Percentiles rank a stretch among this genome's conserved stretches.
Conservation (phyloP, 2,113 vertebrate genomes). For the Hippolais icterina region DNA sequence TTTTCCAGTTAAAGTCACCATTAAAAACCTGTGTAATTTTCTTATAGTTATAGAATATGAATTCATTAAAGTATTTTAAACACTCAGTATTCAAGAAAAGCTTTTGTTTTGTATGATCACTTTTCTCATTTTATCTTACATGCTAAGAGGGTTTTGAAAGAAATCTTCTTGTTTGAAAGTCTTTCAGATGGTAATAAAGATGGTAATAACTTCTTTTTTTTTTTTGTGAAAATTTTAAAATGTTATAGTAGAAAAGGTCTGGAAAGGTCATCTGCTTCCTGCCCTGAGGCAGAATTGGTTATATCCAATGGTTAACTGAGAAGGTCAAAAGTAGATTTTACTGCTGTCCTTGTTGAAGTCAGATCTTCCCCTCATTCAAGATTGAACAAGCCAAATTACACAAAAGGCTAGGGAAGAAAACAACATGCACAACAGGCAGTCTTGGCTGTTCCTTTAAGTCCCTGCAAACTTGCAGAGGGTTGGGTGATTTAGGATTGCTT, state of each 20-base stretch:
- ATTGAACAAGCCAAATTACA: background rate
- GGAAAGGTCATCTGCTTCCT: background rate
- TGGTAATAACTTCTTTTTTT: background rate
- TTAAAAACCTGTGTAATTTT: background rate
- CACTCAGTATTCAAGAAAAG: background rate
- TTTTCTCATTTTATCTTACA: background rate
- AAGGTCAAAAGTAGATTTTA: constrained; percentile 8
- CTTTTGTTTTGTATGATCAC: background rate
- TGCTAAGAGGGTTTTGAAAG: background rate
- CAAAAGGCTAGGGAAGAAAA: background rate
- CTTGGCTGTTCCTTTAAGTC: background rate
- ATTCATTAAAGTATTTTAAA: background rate
- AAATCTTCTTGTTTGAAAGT: background rate
- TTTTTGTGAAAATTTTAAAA: background rate
- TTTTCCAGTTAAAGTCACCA: background rate
- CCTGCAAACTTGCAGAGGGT: background rate
- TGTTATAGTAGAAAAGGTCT: background rate
- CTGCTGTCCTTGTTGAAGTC: background rate
- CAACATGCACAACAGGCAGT: background rate
- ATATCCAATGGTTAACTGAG: background rate
- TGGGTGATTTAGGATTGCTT: background rate
- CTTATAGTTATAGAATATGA: background rate
- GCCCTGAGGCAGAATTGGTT: background rate
- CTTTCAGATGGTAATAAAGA: background rate
- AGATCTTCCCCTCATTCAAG: background rate